Evolutionary conservation across 2,113 vertebrate species (phyloP), one percentile per base, ranked within the genome.

Genomic region (Peromyscus maniculatus): DNA sequence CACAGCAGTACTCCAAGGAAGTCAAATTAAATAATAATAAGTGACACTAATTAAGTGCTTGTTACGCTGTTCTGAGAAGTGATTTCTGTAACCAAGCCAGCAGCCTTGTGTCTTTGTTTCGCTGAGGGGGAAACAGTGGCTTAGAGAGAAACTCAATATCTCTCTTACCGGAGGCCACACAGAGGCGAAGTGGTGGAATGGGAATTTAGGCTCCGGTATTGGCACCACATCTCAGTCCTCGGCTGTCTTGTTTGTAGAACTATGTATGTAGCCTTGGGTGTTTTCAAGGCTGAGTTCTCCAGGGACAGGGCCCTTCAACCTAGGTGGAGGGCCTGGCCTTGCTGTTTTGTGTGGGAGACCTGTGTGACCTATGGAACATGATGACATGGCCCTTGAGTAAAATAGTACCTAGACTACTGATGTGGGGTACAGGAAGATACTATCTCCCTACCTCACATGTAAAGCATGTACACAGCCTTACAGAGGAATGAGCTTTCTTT

Each of bases 11-110:
- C 78, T 87, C 39, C 93, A 87, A 64, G 90, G n/a, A 89, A 96
- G 46, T 72, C 33, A 93, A 75, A 95, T 91, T 52, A 87, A 95
- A 71, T 62, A 94, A 64, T 78, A 64, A 87, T 64, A 94, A 75
- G 11, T 22, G 64, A 46, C 78, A n/a, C 49, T 57, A 89, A 91
- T 49, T 31, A 92, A 89, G 49, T 79, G 67, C 87, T 80, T 64
- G 39, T 57, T 94, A 6, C 17, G 16, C 67, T 87, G 15, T 77
- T 80, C 36, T 95, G 79, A 93, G 89, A 87, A 39, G 22, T 39
- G 67, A 79, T 86, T 77, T 80, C 71, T 91, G 75, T 91, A 77
- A 91, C 93, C 94, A 92, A 75, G 62, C 49, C 83, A 33, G 9
- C 26, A 77, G 7, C 62, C 62, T 66, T 49, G 10, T 71, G 59